These are phyloP conservation scores for Anguilla pacifica DNA, from an alignment of 2,797 vertebrate genomes.

Conservation along the genomic window DNA sequence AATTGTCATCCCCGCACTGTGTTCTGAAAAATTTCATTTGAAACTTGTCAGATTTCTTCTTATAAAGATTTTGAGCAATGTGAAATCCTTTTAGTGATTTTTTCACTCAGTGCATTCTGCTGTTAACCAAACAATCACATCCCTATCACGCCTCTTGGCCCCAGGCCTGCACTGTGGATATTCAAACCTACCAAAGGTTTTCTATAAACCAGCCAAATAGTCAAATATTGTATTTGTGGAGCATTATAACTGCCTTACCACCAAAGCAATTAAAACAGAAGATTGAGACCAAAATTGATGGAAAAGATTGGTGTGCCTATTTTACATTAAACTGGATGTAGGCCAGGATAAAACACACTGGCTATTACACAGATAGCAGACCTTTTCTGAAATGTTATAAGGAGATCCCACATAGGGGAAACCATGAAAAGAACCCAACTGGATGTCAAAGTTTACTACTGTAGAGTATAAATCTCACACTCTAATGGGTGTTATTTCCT, in stretches of 20 bases:
- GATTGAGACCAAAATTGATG: background rate
- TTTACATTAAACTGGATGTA: background rate
- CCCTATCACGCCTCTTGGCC: background rate
- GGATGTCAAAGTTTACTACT: background rate
- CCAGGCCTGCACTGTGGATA: background rate
- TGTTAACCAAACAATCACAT: background rate
- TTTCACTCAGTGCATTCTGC: background rate
- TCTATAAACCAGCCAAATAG: background rate
- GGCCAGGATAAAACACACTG: background rate
- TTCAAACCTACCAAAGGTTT: background rate
- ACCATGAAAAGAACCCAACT: background rate
- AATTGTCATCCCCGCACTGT: too few species aligned
- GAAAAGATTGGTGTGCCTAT: background rate
- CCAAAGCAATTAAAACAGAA: background rate
- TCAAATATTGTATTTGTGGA: background rate
- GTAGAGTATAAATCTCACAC: background rate
- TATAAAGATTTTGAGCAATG: too few species aligned
- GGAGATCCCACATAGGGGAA: background rate
- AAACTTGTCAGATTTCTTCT: too few species aligned
- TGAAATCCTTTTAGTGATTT: too few species aligned
- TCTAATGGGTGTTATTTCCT: background rate
- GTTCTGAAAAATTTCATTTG: too few species aligned
- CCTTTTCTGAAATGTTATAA: background rate
- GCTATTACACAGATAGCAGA: background rate
- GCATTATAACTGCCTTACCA: background rate